Percentiles rank a stretch among this genome's conserved stretches.
Evolutionary conservation across 1,140 invertebrate species (phyloP).

Genomic region (Anadara kagoshimensis): DNA sequence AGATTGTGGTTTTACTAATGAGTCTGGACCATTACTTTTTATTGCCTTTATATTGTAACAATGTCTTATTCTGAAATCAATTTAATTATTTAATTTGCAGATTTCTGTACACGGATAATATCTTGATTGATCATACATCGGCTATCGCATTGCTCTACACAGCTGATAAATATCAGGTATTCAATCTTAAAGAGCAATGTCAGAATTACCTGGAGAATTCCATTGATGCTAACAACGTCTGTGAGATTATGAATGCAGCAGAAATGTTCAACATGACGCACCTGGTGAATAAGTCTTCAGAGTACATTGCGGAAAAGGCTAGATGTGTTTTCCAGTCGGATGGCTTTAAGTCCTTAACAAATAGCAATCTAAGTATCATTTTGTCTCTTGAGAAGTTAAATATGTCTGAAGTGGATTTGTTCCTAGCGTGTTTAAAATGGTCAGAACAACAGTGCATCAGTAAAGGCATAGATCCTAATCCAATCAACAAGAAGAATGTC

Average conservation of each 20-base stretch:
- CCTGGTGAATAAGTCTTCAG: constrained; percentile 17
- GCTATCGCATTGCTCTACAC: constrained; percentile 31
- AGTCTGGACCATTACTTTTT: no score
- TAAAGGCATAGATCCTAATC: not conserved
- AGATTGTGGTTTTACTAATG: no score
- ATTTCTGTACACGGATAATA: constrained; percentile 34
- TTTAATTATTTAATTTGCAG: constrained; percentile 18
- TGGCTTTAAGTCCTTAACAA: constrained; percentile 17
- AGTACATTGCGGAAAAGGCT: constrained; percentile 29
- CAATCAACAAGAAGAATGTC: constrained; percentile 8
- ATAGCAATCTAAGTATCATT: constrained; percentile 25
- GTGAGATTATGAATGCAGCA: constrained; percentile 35
- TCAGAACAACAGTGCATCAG: constrained; percentile 8
- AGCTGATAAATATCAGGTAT: constrained; percentile 31
- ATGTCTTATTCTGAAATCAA: not conserved
- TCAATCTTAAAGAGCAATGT: constrained; percentile 26
- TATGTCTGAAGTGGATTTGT: constrained; percentile 8
- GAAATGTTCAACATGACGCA: constrained; percentile 21
- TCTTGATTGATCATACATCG: constrained; percentile 21
- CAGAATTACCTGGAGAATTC: constrained; percentile 27
- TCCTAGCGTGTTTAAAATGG: constrained; percentile 8
- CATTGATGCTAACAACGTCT: constrained; percentile 25
- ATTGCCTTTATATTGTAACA: no score
- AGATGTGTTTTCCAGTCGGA: constrained; percentile 29
- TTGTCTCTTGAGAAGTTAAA: constrained; percentile 12